These are phyloP conservation scores for Ptilorrhoa leucosticta DNA, from an alignment of 2,113 vertebrate species.

Conservation along the genomic window DNA sequence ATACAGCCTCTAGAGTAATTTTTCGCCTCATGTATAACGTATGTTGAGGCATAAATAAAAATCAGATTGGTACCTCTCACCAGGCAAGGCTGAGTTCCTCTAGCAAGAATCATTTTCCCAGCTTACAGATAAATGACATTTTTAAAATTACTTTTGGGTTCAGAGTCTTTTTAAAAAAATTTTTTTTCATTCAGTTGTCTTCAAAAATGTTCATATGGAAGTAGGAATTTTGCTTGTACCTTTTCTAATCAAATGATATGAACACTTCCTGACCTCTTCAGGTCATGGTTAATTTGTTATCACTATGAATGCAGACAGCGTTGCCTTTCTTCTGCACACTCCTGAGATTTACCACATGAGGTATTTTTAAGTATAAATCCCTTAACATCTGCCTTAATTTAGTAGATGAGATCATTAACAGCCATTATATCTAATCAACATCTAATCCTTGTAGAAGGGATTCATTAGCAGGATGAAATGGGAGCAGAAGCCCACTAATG, in stretches of 20 bases:
- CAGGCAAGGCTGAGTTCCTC: background rate
- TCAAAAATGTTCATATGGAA: background rate
- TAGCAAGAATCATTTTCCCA: background rate
- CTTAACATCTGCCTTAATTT: constrained; percentile 83
- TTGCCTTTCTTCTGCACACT: constrained; percentile 38
- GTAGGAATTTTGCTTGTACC: background rate
- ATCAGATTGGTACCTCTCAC: background rate
- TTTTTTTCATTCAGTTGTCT: background rate
- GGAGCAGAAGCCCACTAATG: constrained; percentile 64
- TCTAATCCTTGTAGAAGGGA: constrained; percentile 73
- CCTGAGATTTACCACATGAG: constrained; percentile 73
- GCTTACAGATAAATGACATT: background rate
- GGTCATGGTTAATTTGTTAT: constrained; percentile 72
- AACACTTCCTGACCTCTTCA: constrained; percentile 32
- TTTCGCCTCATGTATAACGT: background rate
- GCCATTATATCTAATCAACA: constrained; percentile 80
- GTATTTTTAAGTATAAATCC: constrained; percentile 75
- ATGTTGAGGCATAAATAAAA: background rate
- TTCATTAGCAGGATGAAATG: constrained; percentile 69
- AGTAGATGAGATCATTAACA: constrained; percentile 77
- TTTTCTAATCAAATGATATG: constrained; percentile 39
- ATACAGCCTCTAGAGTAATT: background rate
- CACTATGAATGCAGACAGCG: constrained; percentile 49
- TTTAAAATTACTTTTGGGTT: background rate
- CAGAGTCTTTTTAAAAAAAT: background rate